Percentiles rank a stretch among this genome's conserved stretches.
phyloP scores from a whole-genome alignment of 1,140 invertebrate species.

The Odontomachus brunneus region DNA sequence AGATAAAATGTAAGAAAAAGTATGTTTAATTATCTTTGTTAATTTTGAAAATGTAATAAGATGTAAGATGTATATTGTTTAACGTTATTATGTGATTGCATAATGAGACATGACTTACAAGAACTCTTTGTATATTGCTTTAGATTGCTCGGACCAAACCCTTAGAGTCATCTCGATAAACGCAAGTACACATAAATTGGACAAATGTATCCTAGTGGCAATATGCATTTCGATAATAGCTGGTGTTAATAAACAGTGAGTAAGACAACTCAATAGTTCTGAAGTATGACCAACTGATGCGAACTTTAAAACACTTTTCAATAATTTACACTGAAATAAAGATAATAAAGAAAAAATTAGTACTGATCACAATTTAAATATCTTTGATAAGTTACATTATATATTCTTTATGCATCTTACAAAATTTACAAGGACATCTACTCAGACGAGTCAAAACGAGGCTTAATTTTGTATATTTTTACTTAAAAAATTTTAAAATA shows the following conservation, averaged over 20 bases:
- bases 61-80: too few species aligned
- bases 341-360: neutral
- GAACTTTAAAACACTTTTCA: slow-evolving; percentile 91
- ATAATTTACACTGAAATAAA: slow-evolving; percentile 87
- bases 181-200: slow-evolving; percentile 89
- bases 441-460: too few species aligned
- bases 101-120: slow-evolving; percentile 82
- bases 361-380: neutral
- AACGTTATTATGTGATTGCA: neutral
- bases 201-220: slow-evolving; percentile 88
- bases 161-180: slow-evolving; percentile 88
- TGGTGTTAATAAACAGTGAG: slow-evolving; percentile 86
- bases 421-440: too few species aligned
- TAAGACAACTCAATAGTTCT: slow-evolving; percentile 89
- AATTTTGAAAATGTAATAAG: slow-evolving; percentile 1
- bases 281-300: slow-evolving; percentile 89
- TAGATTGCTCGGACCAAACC: slow-evolving; percentile 77
- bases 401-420: neutral
- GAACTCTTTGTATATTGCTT: slow-evolving; percentile 85
- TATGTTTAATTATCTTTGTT: neutral
- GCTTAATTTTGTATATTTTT: too few species aligned
- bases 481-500: too few species aligned
- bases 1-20: neutral
- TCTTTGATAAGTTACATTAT: neutral
- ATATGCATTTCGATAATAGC: slow-evolving; percentile 86